phyloP scores from a whole-genome alignment of 2,797 vertebrate genomes.

The Gymnoscopelus microlampas region DNA sequence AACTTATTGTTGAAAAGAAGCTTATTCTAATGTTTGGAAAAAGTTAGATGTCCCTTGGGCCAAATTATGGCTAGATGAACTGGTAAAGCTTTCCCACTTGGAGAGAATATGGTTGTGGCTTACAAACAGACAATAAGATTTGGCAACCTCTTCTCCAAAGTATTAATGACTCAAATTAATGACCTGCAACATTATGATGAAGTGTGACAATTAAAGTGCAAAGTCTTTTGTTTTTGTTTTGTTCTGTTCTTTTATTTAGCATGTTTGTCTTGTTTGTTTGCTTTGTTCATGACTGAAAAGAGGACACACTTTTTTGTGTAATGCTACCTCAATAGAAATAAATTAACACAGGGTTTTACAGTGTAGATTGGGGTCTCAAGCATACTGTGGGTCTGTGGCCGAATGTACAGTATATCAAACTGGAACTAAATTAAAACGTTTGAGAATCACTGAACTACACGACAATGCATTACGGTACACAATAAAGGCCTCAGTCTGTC shows the following conservation, averaged over 20 bases:
- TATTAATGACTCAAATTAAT: background rate
- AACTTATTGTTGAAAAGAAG: background rate
- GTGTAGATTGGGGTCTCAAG: too few species aligned
- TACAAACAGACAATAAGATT: background rate
- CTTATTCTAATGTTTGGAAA: conserved; percentile 1
- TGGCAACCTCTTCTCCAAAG: background rate
- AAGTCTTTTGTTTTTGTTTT: background rate
- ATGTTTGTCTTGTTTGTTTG: too few species aligned
- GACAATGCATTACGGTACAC: background rate
- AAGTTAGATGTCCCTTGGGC: background rate
- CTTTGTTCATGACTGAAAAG: too few species aligned
- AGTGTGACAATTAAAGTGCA: background rate
- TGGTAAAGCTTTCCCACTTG: background rate
- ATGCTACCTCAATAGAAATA: too few species aligned
- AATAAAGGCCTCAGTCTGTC: background rate
- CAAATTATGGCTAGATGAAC: background rate
- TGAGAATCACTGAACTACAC: too few species aligned
- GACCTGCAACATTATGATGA: background rate
- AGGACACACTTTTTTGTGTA: too few species aligned
- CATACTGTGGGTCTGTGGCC: too few species aligned
- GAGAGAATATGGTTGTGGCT: background rate
- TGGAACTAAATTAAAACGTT: too few species aligned
- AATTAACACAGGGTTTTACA: too few species aligned
- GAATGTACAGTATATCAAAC: too few species aligned
- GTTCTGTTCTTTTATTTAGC: too few species aligned